phyloP scores from a whole-genome alignment of 2,113 vertebrate species.

The Orientallactaga bullata region DNA sequence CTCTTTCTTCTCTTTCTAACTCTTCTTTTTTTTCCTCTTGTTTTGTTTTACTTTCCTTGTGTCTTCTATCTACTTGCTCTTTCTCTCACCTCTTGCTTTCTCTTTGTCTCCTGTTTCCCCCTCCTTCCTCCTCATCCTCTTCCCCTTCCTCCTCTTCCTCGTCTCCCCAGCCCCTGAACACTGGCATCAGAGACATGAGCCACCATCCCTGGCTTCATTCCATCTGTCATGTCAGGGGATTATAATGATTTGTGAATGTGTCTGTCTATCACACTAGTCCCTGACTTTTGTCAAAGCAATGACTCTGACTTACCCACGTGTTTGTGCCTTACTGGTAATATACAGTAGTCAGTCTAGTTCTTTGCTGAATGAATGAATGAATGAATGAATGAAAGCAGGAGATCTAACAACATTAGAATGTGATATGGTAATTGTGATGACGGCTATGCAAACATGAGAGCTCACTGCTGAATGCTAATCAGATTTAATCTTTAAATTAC shows the following conservation, averaged over 20 bases:
- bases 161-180: neutral
- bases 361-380: conserved; percentile 14
- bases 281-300: neutral
- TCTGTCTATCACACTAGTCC: conserved; percentile 10
- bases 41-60: neutral
- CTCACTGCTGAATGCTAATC: neutral
- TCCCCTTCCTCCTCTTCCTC: neutral
- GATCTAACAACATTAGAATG: neutral
- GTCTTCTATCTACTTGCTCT: neutral
- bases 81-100: too few species aligned
- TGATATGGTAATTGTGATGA: neutral
- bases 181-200: neutral
- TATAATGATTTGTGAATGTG: neutral
- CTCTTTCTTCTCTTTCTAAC: neutral
- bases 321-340: neutral
- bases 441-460: conserved; percentile 18
- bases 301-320: neutral
- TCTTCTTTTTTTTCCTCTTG: neutral
- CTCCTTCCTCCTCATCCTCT: neutral
- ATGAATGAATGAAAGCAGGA: neutral
- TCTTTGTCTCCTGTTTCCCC: too few species aligned
- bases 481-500: conserved; percentile 42
- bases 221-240: neutral
- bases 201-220: neutral
- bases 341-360: neutral